Conservation (phyloP, 2,888 invertebrate genomes). For the Ligdia adustata region DNA sequence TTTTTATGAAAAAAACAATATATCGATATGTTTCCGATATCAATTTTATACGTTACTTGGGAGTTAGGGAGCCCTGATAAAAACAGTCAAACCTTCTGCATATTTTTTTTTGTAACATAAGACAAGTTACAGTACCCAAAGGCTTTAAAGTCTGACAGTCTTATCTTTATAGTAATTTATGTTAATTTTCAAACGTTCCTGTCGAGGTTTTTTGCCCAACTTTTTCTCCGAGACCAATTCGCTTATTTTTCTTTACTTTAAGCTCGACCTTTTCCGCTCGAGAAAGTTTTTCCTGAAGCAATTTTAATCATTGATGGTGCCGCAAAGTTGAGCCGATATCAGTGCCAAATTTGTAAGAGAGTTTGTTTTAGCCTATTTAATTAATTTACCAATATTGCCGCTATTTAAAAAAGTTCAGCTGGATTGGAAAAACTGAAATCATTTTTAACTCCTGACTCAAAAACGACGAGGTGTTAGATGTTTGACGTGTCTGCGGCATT, state of each 20-base stretch:
- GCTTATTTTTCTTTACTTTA: slow-evolving; percentile 43
- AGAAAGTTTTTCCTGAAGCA: slow-evolving; percentile 42
- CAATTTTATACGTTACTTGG: slow-evolving; percentile 3
- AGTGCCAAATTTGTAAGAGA: slow-evolving; percentile 40
- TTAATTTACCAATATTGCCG: background rate
- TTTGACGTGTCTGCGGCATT: too few relatives aligned
- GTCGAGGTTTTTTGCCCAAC: slow-evolving; percentile 11
- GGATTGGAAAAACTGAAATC: too few relatives aligned
- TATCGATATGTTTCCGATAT: background rate
- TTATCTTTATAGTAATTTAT: slow-evolving; percentile 26
- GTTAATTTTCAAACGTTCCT: slow-evolving; percentile 24
- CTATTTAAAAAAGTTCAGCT: too few relatives aligned
- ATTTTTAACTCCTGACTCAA: too few relatives aligned
- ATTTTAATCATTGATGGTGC: slow-evolving; percentile 63
- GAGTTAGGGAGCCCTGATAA: too few relatives aligned
- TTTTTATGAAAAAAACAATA: background rate
- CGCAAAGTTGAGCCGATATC: slow-evolving; percentile 46
- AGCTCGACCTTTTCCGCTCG: slow-evolving; percentile 42
- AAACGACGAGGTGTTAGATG: too few relatives aligned
- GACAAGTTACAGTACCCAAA: slow-evolving; percentile 10
- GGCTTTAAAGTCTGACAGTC: slow-evolving; percentile 14
- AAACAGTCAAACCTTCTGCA: too few relatives aligned
- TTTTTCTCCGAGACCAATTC: slow-evolving; percentile 43
- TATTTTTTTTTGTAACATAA: too few relatives aligned
- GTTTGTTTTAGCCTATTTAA: background rate